These are phyloP conservation scores for Pseudomyrmex gracilis DNA, from an alignment of 1,140 invertebrate genomes.

Conservation along the genomic window DNA sequence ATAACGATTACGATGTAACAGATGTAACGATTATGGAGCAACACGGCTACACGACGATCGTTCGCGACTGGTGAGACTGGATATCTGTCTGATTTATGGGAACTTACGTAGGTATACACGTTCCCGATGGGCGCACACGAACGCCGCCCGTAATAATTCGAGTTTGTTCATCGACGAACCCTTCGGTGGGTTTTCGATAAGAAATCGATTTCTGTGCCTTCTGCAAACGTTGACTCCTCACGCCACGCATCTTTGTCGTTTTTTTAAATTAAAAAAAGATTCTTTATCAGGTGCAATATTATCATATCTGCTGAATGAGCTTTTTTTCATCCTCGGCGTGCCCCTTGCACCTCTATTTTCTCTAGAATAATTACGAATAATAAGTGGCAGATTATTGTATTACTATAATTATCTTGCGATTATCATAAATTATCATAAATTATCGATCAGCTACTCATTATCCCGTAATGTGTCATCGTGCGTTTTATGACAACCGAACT, in stretches of 20 bases:
- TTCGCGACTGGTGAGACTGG: constrained; percentile 36
- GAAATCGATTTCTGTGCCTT: constrained; percentile 10
- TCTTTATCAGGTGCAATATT: not conserved
- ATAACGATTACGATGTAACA: constrained; percentile 69
- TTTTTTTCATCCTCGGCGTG: not conserved
- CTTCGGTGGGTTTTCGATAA: constrained; percentile 21
- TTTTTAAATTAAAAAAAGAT: too few relatives aligned
- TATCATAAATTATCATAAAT: not conserved
- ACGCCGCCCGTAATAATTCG: constrained; percentile 1
- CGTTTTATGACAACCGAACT: constrained; percentile 8
- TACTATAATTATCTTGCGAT: not conserved
- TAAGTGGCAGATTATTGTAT: constrained; percentile 31
- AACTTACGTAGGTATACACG: constrained; percentile 5
- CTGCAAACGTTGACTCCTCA: not conserved
- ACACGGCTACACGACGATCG: constrained; percentile 53
- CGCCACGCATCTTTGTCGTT: not conserved
- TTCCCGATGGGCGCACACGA: constrained; percentile 12
- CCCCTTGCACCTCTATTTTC: not conserved
- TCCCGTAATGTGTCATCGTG: constrained; percentile 2
- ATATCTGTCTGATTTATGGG: constrained; percentile 68
- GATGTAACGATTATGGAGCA: constrained; percentile 63
- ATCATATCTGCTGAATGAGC: not conserved
- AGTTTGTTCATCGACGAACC: constrained; percentile 13
- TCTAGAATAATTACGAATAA: not conserved
- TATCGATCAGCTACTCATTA: constrained; percentile 16